Evolutionary conservation across 2,113 vertebrate genomes (phyloP).

Genomic region (Microtus pennsylvanicus): DNA sequence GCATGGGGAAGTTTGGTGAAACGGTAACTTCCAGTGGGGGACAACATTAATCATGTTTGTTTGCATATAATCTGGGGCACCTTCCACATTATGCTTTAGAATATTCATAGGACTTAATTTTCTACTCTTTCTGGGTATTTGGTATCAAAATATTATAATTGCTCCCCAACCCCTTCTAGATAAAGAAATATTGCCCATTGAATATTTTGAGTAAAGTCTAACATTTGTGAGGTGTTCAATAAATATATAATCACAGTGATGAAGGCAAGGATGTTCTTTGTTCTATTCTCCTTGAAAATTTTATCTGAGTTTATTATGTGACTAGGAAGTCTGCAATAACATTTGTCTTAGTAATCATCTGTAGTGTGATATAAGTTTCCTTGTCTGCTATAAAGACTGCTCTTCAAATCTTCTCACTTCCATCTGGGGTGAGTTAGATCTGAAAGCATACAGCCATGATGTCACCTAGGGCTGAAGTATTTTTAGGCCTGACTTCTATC

Average conservation of each 20-base stretch:
- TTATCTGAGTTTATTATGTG: constrained; percentile 43
- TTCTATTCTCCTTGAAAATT: constrained; percentile 58
- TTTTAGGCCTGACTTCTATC: constrained; percentile 61
- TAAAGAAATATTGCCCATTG: constrained; percentile 37
- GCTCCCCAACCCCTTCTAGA: constrained; percentile 2
- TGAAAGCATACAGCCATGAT: constrained; percentile 56
- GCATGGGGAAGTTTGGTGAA: not conserved
- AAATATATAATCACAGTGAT: constrained; percentile 55
- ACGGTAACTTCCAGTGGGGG: not conserved
- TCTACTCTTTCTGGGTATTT: constrained; percentile 25
- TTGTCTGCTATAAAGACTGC: constrained; percentile 50
- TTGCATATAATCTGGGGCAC: not conserved
- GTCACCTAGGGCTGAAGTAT: constrained; percentile 57
- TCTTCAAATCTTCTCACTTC: constrained; percentile 59
- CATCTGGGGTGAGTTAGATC: constrained; percentile 58
- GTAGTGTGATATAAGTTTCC: constrained; percentile 33
- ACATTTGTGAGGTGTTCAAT: constrained; percentile 50
- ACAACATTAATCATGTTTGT: constrained; percentile 46
- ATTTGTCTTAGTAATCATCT: not conserved
- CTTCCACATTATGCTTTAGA: constrained; percentile 38
- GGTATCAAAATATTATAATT: constrained; percentile 55
- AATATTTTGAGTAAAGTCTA: constrained; percentile 43
- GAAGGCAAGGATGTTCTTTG: constrained; percentile 49
- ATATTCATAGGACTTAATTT: constrained; percentile 57
- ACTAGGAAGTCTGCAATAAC: constrained; percentile 19